Evolutionary conservation across 1,140 invertebrate species (phyloP).

Genomic region (Riptortus pedestris): DNA sequence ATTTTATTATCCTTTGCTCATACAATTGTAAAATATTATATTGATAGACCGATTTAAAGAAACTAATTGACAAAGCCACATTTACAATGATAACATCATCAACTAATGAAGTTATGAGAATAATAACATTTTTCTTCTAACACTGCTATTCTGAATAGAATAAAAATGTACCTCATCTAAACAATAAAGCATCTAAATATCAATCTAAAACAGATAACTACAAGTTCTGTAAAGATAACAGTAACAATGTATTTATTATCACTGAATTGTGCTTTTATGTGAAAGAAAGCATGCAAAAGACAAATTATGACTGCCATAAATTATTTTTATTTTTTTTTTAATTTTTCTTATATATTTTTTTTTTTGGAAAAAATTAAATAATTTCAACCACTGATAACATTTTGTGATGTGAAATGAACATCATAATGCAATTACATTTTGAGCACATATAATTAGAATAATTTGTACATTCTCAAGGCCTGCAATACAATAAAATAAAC

Average conservation of each 20-base stretch:
- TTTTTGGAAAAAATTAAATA: too few species aligned
- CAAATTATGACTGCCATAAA: neutral
- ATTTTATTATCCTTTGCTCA: neutral
- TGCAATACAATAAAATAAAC: neutral
- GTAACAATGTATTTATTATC: neutral
- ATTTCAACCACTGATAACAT: too few species aligned
- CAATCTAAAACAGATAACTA: neutral
- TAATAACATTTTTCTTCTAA: neutral
- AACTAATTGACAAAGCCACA: slow-evolving; percentile 17
- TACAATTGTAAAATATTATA: neutral
- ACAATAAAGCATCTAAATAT: slow-evolving; percentile 9
- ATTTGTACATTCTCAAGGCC: slow-evolving; percentile 14
- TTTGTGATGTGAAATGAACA: slow-evolving; percentile 1
- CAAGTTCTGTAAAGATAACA: neutral
- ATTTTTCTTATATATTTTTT: neutral
- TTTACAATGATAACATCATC: slow-evolving; percentile 5
- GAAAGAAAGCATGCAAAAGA: slow-evolving; percentile 5
- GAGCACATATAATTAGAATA: slow-evolving; percentile 12
- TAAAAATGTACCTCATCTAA: slow-evolving; percentile 10
- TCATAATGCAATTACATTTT: neutral
- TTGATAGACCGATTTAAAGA: slow-evolving; percentile 2
- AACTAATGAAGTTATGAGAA: neutral
- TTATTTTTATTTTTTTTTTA: neutral
- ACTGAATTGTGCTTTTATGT: slow-evolving; percentile 4
- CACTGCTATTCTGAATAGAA: neutral